These are phyloP conservation scores for Malacoctenus gilli DNA, from an alignment of 2,797 vertebrate species.

Conservation along the genomic window DNA sequence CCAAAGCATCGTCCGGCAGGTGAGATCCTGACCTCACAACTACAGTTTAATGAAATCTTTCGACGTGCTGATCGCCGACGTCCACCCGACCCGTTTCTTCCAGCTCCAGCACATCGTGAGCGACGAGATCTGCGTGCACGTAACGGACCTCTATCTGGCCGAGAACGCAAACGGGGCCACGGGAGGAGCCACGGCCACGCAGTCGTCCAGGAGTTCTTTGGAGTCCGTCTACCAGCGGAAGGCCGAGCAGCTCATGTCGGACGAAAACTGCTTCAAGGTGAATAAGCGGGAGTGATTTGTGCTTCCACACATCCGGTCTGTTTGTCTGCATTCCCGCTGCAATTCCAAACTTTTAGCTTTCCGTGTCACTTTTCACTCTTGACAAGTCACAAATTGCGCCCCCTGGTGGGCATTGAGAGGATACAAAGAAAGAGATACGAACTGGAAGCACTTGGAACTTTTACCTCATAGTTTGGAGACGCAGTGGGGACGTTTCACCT, in stretches of 20 bases:
- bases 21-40: constrained; percentile 44
- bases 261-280: constrained; percentile 99
- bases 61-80: not conserved
- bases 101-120: constrained; percentile 99
- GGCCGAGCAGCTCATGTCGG: constrained; percentile 95
- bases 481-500: no score
- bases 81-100: not conserved
- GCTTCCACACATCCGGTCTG: no score
- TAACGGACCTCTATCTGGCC: constrained; percentile 92
- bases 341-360: no score
- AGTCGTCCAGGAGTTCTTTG: constrained; percentile 80
- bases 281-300: not conserved
- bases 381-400: no score
- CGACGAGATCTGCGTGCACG: constrained; percentile 96
- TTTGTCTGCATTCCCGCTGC: no score
- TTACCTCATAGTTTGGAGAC: no score
- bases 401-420: no score
- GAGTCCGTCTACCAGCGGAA: constrained; percentile 91
- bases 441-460: no score
- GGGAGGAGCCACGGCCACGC: constrained; percentile 86
- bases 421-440: no score
- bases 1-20: constrained; percentile 98
- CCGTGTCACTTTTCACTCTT: no score
- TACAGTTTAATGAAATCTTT: no score
- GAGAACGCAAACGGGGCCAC: constrained; percentile 88